Percentiles rank a stretch among this genome's conserved stretches.
phyloP scores from a whole-genome alignment of 2,797 vertebrate species.

The Falco peregrinus region DNA sequence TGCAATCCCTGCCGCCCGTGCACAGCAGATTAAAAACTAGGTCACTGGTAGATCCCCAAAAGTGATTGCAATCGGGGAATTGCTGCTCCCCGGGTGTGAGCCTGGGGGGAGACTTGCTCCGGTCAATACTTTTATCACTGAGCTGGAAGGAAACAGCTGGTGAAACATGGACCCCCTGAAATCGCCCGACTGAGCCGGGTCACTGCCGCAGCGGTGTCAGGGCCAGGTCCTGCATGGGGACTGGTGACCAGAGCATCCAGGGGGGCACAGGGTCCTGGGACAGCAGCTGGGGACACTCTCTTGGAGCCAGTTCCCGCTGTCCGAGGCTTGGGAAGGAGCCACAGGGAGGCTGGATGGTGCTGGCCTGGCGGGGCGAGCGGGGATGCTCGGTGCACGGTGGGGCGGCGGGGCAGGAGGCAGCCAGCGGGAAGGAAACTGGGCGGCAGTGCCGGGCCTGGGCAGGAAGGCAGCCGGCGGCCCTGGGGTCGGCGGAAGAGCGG shows the following conservation, averaged over 20 bases:
- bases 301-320: rapidly evolving
- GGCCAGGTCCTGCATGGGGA: rapidly evolving
- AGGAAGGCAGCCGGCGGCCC: constrained; percentile 11
- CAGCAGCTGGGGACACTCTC: rapidly evolving
- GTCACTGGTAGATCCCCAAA: background rate
- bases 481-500: background rate
- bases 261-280: rapidly evolving
- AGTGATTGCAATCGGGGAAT: background rate
- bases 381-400: rapidly evolving
- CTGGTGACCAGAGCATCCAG: background rate
- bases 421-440: background rate
- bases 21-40: background rate
- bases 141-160: background rate
- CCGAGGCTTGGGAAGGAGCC: rapidly evolving
- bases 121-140: background rate
- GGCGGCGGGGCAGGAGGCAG: background rate
- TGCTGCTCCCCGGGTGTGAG: rapidly evolving
- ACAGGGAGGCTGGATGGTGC: rapidly evolving
- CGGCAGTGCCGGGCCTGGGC: background rate
- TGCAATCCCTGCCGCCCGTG: rapidly evolving
- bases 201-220: rapidly evolving
- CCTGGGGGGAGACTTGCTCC: rapidly evolving
- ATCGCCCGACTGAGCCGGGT: rapidly evolving
- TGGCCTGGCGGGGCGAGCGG: rapidly evolving
- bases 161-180: rapidly evolving